These are phyloP conservation scores for Petrocephalus sullivani DNA, from an alignment of 2,797 vertebrate species.

Conservation along the genomic window DNA sequence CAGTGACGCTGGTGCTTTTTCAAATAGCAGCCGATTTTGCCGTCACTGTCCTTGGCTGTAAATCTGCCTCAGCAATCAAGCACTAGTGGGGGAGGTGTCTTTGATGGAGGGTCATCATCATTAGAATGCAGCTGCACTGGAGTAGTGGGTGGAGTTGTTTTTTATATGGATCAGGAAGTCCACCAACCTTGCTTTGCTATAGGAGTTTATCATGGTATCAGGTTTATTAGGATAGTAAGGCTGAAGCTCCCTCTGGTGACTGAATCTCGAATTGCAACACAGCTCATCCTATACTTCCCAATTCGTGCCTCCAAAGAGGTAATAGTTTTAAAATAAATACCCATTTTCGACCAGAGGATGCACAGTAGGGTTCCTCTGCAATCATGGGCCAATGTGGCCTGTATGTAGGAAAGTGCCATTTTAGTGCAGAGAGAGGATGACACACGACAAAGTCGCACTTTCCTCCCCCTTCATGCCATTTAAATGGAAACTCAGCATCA, in stretches of 20 bases:
- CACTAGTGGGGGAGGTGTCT: not conserved
- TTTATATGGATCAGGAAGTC: not conserved
- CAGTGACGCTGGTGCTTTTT: not conserved
- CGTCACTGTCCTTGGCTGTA: not conserved
- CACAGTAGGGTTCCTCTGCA: not conserved
- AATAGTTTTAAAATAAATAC: not conserved
- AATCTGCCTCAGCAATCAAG: not conserved
- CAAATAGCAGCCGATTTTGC: conserved; percentile 11
- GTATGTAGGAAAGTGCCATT: not conserved
- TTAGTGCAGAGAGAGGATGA: not conserved
- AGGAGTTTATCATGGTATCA: not conserved
- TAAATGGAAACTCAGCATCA: not conserved
- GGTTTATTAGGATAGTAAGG: not conserved
- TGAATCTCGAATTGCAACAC: not conserved
- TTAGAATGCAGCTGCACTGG: conserved; percentile 6
- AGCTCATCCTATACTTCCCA: not conserved
- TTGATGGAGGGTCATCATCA: conserved; percentile 10
- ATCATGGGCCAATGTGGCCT: not conserved
- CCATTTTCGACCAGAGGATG: not conserved
- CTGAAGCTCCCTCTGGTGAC: conserved; percentile 36
- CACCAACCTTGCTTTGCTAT: not conserved
- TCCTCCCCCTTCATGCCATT: not conserved
- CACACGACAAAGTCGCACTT: not conserved
- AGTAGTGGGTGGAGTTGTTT: not conserved
- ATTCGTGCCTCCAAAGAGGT: conserved; percentile 3